Conservation (phyloP, 2,888 invertebrate genomes). For the Drosophila demipolita region DNA sequence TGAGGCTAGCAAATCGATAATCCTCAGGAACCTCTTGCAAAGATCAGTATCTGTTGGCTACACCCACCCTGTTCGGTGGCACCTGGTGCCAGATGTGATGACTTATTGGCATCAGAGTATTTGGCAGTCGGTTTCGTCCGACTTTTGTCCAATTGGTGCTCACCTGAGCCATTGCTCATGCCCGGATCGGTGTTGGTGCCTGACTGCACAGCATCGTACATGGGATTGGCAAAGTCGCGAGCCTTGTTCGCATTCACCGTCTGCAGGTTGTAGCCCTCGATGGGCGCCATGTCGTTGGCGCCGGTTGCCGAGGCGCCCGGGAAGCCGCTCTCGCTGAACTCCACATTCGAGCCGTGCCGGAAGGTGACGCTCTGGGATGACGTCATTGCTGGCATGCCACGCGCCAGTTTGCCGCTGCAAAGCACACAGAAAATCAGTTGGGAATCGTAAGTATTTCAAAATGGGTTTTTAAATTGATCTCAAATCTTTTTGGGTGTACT, state of each 20-base stretch:
- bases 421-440: neutral
- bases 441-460: neutral
- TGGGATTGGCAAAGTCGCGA: slow-evolving; percentile 98
- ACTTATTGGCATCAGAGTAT: neutral
- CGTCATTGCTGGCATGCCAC: slow-evolving; percentile 90
- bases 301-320: slow-evolving; percentile 81
- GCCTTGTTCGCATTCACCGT: slow-evolving; percentile 90
- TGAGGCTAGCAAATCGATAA: neutral
- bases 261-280: slow-evolving; percentile 92
- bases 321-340: slow-evolving; percentile 89
- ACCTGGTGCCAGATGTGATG: neutral
- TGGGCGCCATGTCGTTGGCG: slow-evolving; percentile 85
- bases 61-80: neutral
- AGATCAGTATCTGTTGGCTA: neutral
- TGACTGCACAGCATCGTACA: slow-evolving; percentile 96
- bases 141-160: slow-evolving; percentile 43
- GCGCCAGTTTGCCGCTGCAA: slow-evolving; percentile 91
- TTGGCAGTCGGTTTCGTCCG: neutral
- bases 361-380: slow-evolving; percentile 96
- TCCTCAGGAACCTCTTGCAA: neutral
- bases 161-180: slow-evolving; percentile 88
- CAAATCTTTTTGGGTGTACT: slow-evolving; percentile 85
- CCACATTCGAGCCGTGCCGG: slow-evolving; percentile 96
- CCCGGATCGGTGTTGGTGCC: slow-evolving; percentile 86
- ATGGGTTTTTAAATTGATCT: neutral